Percentiles rank a stretch among this genome's conserved stretches.
Conservation (phyloP, 1,140 invertebrate species). For the Drosophila carrolli region DNA sequence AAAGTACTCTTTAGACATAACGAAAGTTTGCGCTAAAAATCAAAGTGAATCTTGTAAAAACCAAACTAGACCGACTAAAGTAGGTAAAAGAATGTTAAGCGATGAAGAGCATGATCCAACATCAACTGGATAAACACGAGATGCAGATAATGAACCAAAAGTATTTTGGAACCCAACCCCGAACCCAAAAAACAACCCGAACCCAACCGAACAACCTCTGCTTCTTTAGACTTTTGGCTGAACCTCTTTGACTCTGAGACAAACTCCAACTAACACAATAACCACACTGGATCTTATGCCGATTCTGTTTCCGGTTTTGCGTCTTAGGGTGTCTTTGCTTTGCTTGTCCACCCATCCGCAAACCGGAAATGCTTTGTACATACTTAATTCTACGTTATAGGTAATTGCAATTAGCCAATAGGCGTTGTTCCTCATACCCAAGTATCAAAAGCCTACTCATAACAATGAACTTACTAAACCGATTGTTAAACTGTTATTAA, state of each 20-base stretch:
- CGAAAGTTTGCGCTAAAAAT: conserved; percentile 48
- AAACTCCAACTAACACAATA: conserved; percentile 33
- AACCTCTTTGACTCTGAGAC: conserved; percentile 54
- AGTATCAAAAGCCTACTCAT: conserved; percentile 77
- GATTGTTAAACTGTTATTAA: conserved; percentile 47
- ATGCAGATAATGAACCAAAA: conserved; percentile 36
- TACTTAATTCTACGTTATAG: conserved; percentile 35
- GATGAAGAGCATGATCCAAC: conserved; percentile 66
- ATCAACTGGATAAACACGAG: conserved; percentile 54
- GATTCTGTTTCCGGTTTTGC: conserved; percentile 8
- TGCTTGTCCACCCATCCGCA: conserved; percentile 14
- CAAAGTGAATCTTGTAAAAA: conserved; percentile 70
- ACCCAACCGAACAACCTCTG: conserved; percentile 42
- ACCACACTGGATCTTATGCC: conserved; percentile 24
- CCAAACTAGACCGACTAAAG: conserved; percentile 67
- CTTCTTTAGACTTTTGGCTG: conserved; percentile 75
- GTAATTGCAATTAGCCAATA: conserved; percentile 39
- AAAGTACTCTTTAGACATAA: conserved; percentile 62
- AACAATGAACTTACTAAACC: conserved; percentile 48
- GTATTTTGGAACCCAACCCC: conserved; percentile 41
- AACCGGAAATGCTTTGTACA: conserved; percentile 25
- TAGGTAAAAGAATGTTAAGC: conserved; percentile 64
- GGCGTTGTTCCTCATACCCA: conserved; percentile 56
- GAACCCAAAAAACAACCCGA: conserved; percentile 16
- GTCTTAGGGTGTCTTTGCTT: conserved; percentile 20